These are phyloP conservation scores for Rhincodon typus DNA, from an alignment of 2,797 vertebrate species.

Conservation along the genomic window DNA sequence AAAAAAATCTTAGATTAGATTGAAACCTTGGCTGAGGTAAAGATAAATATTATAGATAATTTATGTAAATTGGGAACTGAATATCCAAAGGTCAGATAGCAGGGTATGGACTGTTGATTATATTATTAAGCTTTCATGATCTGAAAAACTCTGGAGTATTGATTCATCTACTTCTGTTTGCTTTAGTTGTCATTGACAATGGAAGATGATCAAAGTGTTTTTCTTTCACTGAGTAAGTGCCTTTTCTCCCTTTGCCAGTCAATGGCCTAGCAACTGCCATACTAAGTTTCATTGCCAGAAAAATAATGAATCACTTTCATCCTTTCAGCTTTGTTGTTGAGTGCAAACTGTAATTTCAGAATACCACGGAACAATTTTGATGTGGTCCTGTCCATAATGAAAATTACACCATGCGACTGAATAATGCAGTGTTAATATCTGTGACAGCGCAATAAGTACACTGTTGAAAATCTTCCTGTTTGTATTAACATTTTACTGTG, in stretches of 20 bases:
- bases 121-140: neutral
- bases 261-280: neutral
- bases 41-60: neutral
- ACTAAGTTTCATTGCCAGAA: neutral
- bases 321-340: neutral
- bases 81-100: neutral
- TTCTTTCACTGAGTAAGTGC: neutral
- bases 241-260: neutral
- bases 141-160: neutral
- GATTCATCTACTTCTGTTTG: conserved; percentile 15
- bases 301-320: neutral
- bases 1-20: neutral
- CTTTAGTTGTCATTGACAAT: neutral
- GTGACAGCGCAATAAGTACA: neutral
- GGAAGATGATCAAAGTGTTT: neutral
- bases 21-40: neutral
- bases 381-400: neutral
- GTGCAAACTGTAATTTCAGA: neutral
- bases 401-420: neutral
- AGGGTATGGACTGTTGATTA: neutral
- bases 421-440: neutral
- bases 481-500: neutral
- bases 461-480: neutral
- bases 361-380: neutral
- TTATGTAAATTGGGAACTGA: conserved; percentile 21